These are phyloP conservation scores for Lepilemur septentrionalis DNA, from an alignment of 2,797 vertebrate genomes.

Conservation along the genomic window DNA sequence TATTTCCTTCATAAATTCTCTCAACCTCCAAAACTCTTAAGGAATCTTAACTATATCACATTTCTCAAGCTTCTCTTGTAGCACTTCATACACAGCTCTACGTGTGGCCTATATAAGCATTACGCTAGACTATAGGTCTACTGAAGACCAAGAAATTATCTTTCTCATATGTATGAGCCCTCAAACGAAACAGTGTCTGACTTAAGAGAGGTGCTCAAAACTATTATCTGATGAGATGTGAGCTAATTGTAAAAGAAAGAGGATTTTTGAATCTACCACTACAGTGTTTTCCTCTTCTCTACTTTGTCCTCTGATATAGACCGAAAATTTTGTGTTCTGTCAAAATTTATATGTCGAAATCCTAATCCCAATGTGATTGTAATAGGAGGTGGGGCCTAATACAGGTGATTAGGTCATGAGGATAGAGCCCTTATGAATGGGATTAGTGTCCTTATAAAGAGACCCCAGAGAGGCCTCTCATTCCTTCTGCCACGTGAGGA, in stretches of 20 bases:
- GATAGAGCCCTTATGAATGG: not conserved
- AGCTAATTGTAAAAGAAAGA: not conserved
- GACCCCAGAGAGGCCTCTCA: not conserved
- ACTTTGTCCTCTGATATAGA: not conserved
- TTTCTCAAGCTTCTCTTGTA: not conserved
- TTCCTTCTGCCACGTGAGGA: not conserved
- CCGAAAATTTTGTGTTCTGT: not conserved
- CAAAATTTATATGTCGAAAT: not conserved
- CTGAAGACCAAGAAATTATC: not conserved
- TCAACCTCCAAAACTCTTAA: not conserved
- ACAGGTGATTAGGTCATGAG: not conserved
- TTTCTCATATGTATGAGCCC: not conserved
- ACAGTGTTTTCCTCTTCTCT: not conserved
- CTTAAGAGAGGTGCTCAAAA: not conserved
- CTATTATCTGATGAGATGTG: not conserved
- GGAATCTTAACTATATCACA: not conserved
- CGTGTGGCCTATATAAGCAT: not conserved
- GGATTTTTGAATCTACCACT: not conserved
- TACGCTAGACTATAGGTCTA: not conserved
- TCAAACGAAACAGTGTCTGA: not conserved
- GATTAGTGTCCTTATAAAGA: not conserved
- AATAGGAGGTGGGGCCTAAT: not conserved
- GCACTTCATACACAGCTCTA: not conserved
- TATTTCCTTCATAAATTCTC: not conserved
- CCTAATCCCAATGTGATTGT: not conserved